These are phyloP conservation scores for Oryctes rhinoceros DNA, from an alignment of 1,140 invertebrate genomes.

Conservation along the genomic window DNA sequence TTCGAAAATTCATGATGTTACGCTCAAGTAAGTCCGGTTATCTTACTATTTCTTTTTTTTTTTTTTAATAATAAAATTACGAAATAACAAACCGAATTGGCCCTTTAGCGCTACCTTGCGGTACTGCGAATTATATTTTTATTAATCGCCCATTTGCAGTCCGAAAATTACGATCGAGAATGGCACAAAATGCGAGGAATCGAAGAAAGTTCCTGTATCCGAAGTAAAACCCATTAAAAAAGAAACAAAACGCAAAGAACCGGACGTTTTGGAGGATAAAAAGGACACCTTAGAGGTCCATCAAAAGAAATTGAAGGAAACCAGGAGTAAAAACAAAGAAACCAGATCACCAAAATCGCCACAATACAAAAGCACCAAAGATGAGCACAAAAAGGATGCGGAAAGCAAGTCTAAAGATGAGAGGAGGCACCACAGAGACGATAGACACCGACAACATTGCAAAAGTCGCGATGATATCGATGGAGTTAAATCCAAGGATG, in stretches of 20 bases:
- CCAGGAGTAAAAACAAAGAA: constrained; percentile 37
- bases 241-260: constrained; percentile 8
- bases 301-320: constrained; percentile 8
- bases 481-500: neutral
- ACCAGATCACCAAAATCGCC: neutral
- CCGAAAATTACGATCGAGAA: constrained; percentile 59
- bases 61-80: neutral
- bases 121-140: neutral
- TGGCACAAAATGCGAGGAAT: constrained; percentile 53
- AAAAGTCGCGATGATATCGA: constrained; percentile 1
- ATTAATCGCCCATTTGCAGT: constrained; percentile 44
- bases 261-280: constrained; percentile 40
- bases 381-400: neutral
- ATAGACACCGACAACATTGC: neutral
- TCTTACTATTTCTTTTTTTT: neutral
- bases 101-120: too few relatives aligned
- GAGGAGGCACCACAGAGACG: neutral
- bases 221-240: constrained; percentile 59
- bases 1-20: constrained; percentile 52
- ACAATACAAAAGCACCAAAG: neutral
- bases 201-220: constrained; percentile 53
- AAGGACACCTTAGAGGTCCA: constrained; percentile 48
- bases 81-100: too few relatives aligned
- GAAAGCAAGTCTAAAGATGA: constrained; percentile 7
- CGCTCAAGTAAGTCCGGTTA: constrained; percentile 40